Conservation (phyloP, 2,113 vertebrate species). For the Brachirus orientalis region DNA sequence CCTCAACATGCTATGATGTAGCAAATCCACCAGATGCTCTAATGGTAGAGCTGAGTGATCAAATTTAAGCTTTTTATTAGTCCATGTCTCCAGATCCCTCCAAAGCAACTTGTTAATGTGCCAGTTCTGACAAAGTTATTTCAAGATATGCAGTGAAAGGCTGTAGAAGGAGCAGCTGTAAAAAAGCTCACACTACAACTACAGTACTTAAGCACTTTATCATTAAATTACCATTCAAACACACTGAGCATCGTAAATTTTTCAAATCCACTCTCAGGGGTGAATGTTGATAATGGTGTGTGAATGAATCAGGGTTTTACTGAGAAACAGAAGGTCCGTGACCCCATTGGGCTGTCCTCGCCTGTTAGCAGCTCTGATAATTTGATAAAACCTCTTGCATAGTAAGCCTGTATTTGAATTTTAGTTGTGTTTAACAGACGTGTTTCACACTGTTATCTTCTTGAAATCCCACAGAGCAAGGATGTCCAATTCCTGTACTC, state of each 20-base stretch:
- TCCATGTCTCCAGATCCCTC: constrained; percentile 7
- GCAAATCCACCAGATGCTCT: constrained; percentile 8
- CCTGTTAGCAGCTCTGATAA: constrained; percentile 1
- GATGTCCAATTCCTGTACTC: constrained; percentile 22
- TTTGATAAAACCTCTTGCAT: constrained; percentile 5
- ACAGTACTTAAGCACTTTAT: constrained; percentile 15
- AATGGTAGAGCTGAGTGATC: constrained; percentile 3
- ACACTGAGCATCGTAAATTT: constrained; percentile 8
- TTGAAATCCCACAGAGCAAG: constrained; percentile 38
- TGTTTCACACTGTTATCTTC: constrained; percentile 19
- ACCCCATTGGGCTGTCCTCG: constrained; percentile 19
- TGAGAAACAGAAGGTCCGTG: neutral
- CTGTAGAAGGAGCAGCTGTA: constrained; percentile 1
- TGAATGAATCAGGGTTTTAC: neutral
- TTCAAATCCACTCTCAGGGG: constrained; percentile 4
- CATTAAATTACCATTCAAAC: constrained; percentile 9
- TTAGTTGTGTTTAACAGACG: constrained; percentile 33
- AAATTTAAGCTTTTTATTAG: neutral
- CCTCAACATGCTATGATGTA: constrained; percentile 9
- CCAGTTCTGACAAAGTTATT: constrained; percentile 19
- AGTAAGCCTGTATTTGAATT: constrained; percentile 16
- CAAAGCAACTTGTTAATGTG: constrained; percentile 4
- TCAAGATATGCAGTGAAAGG: constrained; percentile 22
- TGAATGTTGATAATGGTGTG: neutral
- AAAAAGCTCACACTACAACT: neutral